Evolutionary conservation across 2,797 vertebrate species (phyloP).

Genomic region (Catamblyrhynchus diadema): DNA sequence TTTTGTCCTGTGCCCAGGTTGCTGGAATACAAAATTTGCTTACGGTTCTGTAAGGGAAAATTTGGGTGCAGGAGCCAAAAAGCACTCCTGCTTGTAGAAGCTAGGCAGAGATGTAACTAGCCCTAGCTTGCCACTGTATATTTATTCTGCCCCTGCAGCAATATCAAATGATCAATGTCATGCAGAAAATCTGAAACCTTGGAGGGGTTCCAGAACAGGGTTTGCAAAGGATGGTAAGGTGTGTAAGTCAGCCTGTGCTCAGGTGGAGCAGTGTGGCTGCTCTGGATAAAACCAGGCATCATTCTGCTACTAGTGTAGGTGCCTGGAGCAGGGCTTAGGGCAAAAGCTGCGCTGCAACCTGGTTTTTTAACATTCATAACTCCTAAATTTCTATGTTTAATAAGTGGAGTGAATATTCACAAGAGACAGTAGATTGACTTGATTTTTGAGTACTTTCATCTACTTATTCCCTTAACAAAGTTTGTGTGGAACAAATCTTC

Average conservation of each 20-base stretch:
- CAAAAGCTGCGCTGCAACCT: neutral
- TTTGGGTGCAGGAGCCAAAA: neutral
- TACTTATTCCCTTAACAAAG: neutral
- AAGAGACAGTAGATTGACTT: neutral
- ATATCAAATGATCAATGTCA: neutral
- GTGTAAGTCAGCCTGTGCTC: neutral
- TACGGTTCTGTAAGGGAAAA: neutral
- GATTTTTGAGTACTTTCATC: neutral
- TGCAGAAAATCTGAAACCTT: neutral
- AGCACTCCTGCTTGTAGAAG: neutral
- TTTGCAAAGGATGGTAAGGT: neutral
- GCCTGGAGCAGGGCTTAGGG: neutral
- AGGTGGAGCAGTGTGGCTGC: neutral
- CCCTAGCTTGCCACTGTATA: neutral
- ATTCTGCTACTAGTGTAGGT: neutral
- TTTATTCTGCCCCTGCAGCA: neutral
- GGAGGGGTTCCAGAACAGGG: neutral
- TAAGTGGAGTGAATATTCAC: neutral
- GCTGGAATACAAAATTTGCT: neutral
- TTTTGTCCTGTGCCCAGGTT: neutral
- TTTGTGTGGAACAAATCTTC: neutral
- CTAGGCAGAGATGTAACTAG: neutral
- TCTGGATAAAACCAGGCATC: neutral
- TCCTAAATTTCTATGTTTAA: neutral
- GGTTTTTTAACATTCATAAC: neutral